Conservation (phyloP, 1,140 invertebrate species). For the Magallana ariakensis region DNA sequence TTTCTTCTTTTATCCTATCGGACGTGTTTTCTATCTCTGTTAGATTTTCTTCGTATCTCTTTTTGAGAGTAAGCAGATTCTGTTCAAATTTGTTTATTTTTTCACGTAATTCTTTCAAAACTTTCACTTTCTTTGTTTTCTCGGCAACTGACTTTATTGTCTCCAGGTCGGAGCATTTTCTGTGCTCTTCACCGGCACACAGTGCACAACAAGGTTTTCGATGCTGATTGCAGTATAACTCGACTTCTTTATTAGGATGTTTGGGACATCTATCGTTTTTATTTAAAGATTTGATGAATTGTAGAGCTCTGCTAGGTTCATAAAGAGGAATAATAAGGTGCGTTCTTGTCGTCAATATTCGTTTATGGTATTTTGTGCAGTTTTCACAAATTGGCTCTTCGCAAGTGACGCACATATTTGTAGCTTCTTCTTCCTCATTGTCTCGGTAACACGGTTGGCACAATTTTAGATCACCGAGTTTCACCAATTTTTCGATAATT, state of each 20-base stretch:
- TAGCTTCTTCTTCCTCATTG: neutral
- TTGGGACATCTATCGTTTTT: neutral
- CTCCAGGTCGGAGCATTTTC: neutral
- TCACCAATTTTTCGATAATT: neutral
- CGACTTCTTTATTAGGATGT: neutral
- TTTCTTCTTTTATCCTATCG: neutral
- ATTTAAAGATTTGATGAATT: neutral
- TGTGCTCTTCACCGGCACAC: neutral
- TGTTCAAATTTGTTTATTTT: neutral
- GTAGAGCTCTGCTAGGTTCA: neutral
- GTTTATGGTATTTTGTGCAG: neutral
- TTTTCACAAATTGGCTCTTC: neutral
- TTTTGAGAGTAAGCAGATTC: neutral
- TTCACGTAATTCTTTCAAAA: neutral
- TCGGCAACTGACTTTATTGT: neutral
- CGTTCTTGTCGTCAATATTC: neutral
- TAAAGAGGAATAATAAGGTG: neutral
- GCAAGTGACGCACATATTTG: neutral
- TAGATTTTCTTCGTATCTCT: neutral
- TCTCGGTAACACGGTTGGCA: neutral
- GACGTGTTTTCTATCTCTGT: neutral
- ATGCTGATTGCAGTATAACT: neutral
- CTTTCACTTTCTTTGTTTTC: neutral
- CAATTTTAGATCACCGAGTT: neutral
- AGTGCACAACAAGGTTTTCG: neutral